Base-by-base conservation (phyloP, 2,888 invertebrate genomes). In the Carabus problematicus region DNA sequence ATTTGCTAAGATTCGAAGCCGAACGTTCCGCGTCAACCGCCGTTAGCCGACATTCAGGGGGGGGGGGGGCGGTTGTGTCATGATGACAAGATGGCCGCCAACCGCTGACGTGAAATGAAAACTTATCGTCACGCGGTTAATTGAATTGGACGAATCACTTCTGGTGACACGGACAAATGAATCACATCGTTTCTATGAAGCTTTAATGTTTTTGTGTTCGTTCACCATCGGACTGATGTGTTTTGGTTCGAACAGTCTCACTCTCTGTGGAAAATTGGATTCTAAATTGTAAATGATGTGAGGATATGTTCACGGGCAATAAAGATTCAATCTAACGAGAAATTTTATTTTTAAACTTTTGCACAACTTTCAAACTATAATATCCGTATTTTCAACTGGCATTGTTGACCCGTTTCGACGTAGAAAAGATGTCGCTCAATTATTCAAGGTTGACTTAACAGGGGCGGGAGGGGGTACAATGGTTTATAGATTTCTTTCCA, bases 141-240 rank as follows among this genome's bases (percentile, higher is more conserved):
- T 66, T 59, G 66, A 66, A 66, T 66, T 47, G 59, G 47, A 49
- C 47, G 49, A 59, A 58, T 59, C 58, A 58, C 47, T 66, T 66
- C 43, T 41, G 66, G 45, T 58, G 66, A 66, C 59, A 59, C 40
- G 47, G 42, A 66, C 66, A 66, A 66, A 66, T 66, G 66, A 66
- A 66, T 47, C 58, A 63, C 63, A 49, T 59, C 66, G 19, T 52
- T 43, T n/a, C n/a, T n/a, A n/a, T n/a, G n/a, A n/a, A n/a, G 19
- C 43, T 43, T 43, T 54, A 62, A 40, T 62, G 49, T 12, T 49
- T 18, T 64, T 8, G 52, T 52, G 63, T 64, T 8, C 12, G 54
- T 52, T 19, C 42, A 16, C 40, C 52, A 19, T 19, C 16, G 52
- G 6, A 29, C 29, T 52, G 18, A 52, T 52, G 19, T 52, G 29